Base-by-base conservation (phyloP, 1,140 invertebrate genomes). In the Antheraea pernyi region DNA sequence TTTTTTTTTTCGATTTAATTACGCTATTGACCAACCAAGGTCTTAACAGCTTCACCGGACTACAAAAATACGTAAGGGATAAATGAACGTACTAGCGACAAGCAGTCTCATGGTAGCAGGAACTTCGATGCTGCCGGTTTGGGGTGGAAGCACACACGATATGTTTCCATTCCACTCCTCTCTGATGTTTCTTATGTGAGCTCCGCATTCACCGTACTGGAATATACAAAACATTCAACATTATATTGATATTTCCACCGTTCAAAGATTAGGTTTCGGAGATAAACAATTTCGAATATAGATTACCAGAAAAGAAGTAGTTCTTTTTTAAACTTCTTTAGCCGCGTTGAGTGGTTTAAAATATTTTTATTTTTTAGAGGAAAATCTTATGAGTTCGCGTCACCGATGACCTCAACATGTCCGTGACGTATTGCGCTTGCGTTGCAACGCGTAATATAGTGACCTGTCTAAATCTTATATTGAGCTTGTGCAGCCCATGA, bases 161-260 rank as follows among this genome's bases (percentile, higher is more conserved):
- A 96, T 94, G 60, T 93, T 91, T 2, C 96, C 96, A 81, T 97
- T 95, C 76, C 95, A 93, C 66, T 86, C 91, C 48, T 95, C 94
- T 67, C 92, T 93, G 6, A 96, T 93, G 39, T 88, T 89, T 11
- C 93, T 85, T 59, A 97, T 95, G 18, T 85, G 93, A 6, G 95
- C 94, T 2, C 96, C 96, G 75, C 96, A 97, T 69, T 96, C 93
- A 0, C 96, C 96, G 16, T 82, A 79, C 62, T 94, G 77, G n/a
- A 80, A 79, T 8, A 61, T 30, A 73, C 62, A 46, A 48, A 9
- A 13, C 53, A 19, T 42, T 42, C 46, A 53, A 13, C 9, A 53
- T 53, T 53, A 16, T 6, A 10, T 1, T 13, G 0, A 53, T 16
- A 16, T 53, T 53, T 53, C 46, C 16, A n/a, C 5, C 1, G 46